A percentile compares a stretch with the other conserved stretches of the same genome.
Conservation (phyloP, 1,140 invertebrate genomes). For the Zaprionus inermis region DNA sequence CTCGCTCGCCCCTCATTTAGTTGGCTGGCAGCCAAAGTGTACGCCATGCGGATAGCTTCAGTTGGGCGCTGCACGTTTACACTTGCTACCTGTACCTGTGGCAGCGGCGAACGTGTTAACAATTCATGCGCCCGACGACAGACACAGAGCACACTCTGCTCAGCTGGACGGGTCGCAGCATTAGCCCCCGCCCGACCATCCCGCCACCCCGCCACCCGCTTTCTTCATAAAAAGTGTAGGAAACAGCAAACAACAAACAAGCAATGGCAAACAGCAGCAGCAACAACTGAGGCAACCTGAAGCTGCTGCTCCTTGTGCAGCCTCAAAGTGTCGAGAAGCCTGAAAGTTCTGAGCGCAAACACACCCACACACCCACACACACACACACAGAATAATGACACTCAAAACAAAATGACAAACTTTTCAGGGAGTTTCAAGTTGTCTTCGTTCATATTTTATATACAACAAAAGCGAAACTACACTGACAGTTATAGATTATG, state of each 20-base stretch:
- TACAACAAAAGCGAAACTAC: too few species aligned
- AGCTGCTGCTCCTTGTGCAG: not conserved
- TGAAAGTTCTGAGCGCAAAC: not conserved
- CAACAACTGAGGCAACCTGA: not conserved
- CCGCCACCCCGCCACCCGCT: too few species aligned
- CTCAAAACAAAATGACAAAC: not conserved
- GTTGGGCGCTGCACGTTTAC: constrained; percentile 17
- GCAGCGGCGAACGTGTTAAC: constrained; percentile 33
- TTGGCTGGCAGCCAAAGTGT: constrained; percentile 46
- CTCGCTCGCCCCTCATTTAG: not conserved
- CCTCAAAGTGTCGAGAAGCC: constrained; percentile 1
- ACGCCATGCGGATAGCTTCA: constrained; percentile 27
- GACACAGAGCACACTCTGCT: constrained; percentile 32
- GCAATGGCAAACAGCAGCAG: not conserved
- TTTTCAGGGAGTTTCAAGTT: too few species aligned
- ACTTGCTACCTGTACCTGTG: constrained; percentile 43
- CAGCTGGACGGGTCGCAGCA: not conserved
- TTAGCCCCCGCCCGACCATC: too few species aligned
- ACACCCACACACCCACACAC: constrained; percentile 9
- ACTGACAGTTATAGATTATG: too few species aligned
- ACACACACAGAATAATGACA: not conserved
- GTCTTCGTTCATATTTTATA: too few species aligned
- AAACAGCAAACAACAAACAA: not conserved
- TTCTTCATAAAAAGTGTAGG: not conserved
- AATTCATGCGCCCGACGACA: constrained; percentile 54